These are phyloP conservation scores for Tor tambroides DNA, from an alignment of 2,113 vertebrate species.

Conservation along the genomic window DNA sequence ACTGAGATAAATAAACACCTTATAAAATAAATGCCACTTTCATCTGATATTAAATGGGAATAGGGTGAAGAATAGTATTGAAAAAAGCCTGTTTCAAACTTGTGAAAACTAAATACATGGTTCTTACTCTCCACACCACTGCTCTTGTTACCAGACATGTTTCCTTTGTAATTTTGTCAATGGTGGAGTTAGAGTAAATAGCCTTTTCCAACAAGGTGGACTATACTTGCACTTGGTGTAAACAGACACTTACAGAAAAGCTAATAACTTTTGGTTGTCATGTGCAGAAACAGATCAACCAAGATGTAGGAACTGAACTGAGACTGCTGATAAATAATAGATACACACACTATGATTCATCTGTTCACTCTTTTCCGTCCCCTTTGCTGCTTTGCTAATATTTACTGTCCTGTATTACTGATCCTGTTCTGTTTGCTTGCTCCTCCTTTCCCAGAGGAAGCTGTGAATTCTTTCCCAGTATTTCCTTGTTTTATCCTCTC, in stretches of 20 bases:
- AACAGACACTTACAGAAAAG: background rate
- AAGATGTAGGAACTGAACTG: background rate
- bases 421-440: background rate
- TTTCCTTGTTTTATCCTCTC: background rate
- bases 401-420: constrained; percentile 4
- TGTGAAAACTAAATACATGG: background rate
- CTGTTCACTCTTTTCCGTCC: background rate
- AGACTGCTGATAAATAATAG: background rate
- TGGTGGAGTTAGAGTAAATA: background rate
- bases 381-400: constrained; percentile 1
- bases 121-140: background rate
- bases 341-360: background rate
- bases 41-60: background rate
- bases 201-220: too few relatives aligned
- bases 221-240: too few relatives aligned
- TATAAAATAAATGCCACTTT: background rate
- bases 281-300: background rate
- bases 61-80: background rate
- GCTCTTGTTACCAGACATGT: background rate
- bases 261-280: background rate
- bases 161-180: background rate
- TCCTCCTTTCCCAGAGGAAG: background rate
- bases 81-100: background rate
- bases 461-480: background rate
- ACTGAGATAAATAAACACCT: background rate